Percentiles rank a stretch among this genome's conserved stretches.
phyloP scores from a whole-genome alignment of 2,113 vertebrate species.

The Isurus oxyrinchus region DNA sequence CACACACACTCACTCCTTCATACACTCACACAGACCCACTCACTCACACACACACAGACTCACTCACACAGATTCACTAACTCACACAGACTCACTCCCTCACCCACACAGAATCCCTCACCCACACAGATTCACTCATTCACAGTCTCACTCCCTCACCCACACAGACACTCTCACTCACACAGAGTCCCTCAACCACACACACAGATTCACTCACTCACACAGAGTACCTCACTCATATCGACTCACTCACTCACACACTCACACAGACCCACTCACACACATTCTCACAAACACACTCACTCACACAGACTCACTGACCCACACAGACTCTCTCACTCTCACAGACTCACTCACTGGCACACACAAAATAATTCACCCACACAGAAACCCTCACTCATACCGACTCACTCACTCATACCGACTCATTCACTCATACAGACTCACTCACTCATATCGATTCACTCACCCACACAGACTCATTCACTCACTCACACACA shows the following conservation, averaged over 20 bases:
- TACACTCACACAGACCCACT: too few species aligned
- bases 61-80: background rate
- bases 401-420: background rate
- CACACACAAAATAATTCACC: background rate
- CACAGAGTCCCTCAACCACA: background rate
- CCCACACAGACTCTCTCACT: background rate
- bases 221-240: background rate
- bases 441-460: too few species aligned
- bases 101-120: background rate
- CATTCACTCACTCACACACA: too few species aligned
- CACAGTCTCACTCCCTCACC: background rate
- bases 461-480: too few species aligned
- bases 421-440: too few species aligned
- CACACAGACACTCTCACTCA: too few species aligned
- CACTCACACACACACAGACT: too few species aligned
- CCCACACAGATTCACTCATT: background rate
- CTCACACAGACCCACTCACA: background rate
- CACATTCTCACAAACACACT: background rate
- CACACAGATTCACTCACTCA: background rate
- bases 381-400: background rate
- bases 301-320: background rate
- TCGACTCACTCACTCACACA: background rate
- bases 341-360: background rate
- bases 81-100: too few species aligned
- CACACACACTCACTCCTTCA: too few species aligned